Evolutionary conservation across 2,888 invertebrate species (phyloP).

Genomic region (Pristionchus fissidentatus): DNA sequence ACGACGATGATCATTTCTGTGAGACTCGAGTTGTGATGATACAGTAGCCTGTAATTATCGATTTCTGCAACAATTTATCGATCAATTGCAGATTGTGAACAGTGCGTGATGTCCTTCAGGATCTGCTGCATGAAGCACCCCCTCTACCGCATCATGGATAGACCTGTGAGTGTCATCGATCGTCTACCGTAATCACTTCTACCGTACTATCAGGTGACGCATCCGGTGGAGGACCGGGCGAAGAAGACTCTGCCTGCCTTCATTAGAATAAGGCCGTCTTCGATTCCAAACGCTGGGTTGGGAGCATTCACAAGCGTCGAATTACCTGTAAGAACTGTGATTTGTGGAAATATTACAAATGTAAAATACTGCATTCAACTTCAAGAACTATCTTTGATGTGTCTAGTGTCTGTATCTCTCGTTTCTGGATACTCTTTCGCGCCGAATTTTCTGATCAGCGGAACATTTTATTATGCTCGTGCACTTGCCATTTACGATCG

Average conservation of each 20-base stretch:
- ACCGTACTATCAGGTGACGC: not conserved
- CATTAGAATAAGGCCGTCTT: constrained; percentile 58
- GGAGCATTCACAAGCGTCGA: constrained; percentile 62
- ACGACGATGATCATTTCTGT: constrained; percentile 45
- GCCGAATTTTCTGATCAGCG: too few relatives aligned
- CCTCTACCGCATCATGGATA: constrained; percentile 39
- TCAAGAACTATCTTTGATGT: too few relatives aligned
- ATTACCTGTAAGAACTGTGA: constrained; percentile 56
- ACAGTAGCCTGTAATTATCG: not conserved
- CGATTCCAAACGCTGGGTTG: constrained; percentile 63
- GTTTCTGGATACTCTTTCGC: too few relatives aligned
- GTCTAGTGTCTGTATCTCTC: too few relatives aligned
- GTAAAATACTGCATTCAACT: too few relatives aligned
- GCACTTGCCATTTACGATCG: too few relatives aligned
- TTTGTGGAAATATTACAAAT: too few relatives aligned
- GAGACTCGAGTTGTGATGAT: not conserved
- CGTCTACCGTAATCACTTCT: not conserved
- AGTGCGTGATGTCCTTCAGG: constrained; percentile 25
- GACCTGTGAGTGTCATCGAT: not conserved
- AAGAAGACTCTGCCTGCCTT: constrained; percentile 60
- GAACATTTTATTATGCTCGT: too few relatives aligned
- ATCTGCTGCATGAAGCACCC: constrained; percentile 29
- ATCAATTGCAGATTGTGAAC: constrained; percentile 43
- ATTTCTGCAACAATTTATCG: too few relatives aligned
- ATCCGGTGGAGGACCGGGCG: constrained; percentile 48